Percentiles rank a stretch among this genome's conserved stretches.
Evolutionary conservation across 2,888 invertebrate species (phyloP).

Genomic region (Auanema freiburgensis): DNA sequence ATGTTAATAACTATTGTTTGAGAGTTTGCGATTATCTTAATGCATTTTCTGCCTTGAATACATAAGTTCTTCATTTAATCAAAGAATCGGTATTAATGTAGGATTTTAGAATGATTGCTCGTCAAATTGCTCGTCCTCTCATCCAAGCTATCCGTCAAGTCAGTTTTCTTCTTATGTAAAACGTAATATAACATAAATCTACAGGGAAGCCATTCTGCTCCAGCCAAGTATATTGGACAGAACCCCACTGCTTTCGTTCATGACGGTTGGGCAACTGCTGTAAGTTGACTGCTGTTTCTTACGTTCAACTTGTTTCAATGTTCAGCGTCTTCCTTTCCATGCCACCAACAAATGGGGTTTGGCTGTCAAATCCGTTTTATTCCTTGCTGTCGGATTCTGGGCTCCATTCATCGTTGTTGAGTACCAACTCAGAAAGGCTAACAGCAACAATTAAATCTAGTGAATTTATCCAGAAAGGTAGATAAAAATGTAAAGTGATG

Average conservation of each 20-base stretch:
- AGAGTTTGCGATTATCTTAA: slow-evolving; percentile 1
- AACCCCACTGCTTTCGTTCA: slow-evolving; percentile 52
- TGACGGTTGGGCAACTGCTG: slow-evolving; percentile 60
- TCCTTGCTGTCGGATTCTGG: slow-evolving; percentile 57
- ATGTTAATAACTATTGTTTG: no score
- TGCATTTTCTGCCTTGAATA: background rate
- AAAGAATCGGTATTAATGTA: background rate
- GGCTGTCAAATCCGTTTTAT: slow-evolving; percentile 47
- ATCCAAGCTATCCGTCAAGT: slow-evolving; percentile 38
- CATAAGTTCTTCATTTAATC: background rate
- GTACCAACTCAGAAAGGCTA: slow-evolving; percentile 59
- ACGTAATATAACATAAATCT: slow-evolving; percentile 8
- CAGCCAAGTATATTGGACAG: slow-evolving; percentile 45
- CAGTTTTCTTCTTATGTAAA: background rate
- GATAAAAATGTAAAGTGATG: slow-evolving; percentile 6
- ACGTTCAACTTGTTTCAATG: background rate
- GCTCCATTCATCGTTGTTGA: slow-evolving; percentile 55
- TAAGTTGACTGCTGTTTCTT: slow-evolving; percentile 34
- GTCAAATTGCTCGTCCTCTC: slow-evolving; percentile 44
- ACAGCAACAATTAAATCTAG: slow-evolving; percentile 26
- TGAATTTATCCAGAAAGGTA: slow-evolving; percentile 9
- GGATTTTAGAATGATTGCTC: slow-evolving; percentile 39
- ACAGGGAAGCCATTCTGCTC: slow-evolving; percentile 38
- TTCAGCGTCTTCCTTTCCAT: slow-evolving; percentile 56
- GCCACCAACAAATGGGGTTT: slow-evolving; percentile 52